phyloP scores from a whole-genome alignment of 1,140 invertebrate species.

The Atta cephalotes region DNA sequence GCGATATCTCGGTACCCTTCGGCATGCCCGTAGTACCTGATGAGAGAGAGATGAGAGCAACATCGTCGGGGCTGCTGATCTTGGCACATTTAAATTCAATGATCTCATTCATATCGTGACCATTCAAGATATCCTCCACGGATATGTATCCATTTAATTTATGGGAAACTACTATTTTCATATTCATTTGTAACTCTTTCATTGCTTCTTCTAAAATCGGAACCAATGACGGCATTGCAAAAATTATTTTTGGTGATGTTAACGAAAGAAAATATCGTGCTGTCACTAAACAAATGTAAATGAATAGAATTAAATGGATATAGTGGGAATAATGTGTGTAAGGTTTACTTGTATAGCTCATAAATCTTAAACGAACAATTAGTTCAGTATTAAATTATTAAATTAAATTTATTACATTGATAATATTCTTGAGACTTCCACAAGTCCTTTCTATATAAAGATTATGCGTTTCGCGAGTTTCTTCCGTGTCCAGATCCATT shows the following conservation, averaged over 20 bases:
- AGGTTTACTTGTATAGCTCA: background rate
- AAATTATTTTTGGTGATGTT: slow-evolving; percentile 81
- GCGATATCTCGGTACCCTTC: slow-evolving; percentile 14
- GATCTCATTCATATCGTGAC: slow-evolving; percentile 31
- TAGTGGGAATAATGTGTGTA: too few relatives aligned
- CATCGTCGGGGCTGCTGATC: slow-evolving; percentile 63
- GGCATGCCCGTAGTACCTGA: slow-evolving; percentile 21
- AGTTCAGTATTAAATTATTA: background rate
- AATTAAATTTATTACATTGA: background rate
- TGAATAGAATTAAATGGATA: background rate
- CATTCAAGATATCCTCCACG: slow-evolving; percentile 69
- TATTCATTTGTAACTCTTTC: slow-evolving; percentile 63
- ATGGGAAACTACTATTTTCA: slow-evolving; percentile 78
- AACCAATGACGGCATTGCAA: slow-evolving; percentile 70
- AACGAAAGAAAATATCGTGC: slow-evolving; percentile 77
- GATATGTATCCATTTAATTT: slow-evolving; percentile 62
- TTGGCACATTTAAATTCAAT: slow-evolving; percentile 30
- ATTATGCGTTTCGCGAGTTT: too few relatives aligned
- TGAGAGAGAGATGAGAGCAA: slow-evolving; percentile 1
- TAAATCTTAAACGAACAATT: background rate
- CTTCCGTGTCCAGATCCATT: too few relatives aligned
- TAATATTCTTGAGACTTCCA: too few relatives aligned
- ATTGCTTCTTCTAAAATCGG: slow-evolving; percentile 67
- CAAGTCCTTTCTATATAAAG: too few relatives aligned
- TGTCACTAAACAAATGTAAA: slow-evolving; percentile 69